phyloP scores from a whole-genome alignment of 2,888 invertebrate genomes.

The Nephrotoma flavescens region DNA sequence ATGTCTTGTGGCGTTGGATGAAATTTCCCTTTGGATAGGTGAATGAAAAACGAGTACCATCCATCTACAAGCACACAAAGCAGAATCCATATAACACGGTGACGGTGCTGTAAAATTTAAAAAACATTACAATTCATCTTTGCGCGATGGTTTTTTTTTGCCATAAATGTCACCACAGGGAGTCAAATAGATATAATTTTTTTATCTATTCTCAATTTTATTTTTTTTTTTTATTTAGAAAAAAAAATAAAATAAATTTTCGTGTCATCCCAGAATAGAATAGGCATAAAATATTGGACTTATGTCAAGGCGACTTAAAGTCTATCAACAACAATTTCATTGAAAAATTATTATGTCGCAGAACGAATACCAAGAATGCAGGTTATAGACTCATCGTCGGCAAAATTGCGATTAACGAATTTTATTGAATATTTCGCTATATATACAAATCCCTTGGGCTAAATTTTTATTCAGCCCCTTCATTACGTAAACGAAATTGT shows the following conservation, averaged over 20 bases:
- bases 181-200: neutral
- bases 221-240: neutral
- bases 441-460: neutral
- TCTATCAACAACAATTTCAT: neutral
- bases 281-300: neutral
- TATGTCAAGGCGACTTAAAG: neutral
- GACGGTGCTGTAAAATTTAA: neutral
- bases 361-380: neutral
- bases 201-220: neutral
- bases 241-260: neutral
- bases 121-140: neutral
- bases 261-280: neutral
- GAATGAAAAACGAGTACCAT: neutral
- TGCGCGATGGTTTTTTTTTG: neutral
- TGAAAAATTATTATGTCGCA: neutral
- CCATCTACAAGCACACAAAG: neutral
- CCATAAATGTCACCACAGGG: neutral
- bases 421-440: neutral
- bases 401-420: neutral
- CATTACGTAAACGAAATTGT: neutral
- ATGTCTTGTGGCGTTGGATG: slow-evolving; percentile 1
- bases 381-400: neutral
- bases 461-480: neutral
- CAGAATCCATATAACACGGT: neutral
- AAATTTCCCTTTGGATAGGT: neutral